Percentiles rank a stretch among this genome's conserved stretches.
These are phyloP conservation scores for Corythaixoides concolor DNA, from an alignment of 2,113 vertebrate species.

Conservation along the genomic window DNA sequence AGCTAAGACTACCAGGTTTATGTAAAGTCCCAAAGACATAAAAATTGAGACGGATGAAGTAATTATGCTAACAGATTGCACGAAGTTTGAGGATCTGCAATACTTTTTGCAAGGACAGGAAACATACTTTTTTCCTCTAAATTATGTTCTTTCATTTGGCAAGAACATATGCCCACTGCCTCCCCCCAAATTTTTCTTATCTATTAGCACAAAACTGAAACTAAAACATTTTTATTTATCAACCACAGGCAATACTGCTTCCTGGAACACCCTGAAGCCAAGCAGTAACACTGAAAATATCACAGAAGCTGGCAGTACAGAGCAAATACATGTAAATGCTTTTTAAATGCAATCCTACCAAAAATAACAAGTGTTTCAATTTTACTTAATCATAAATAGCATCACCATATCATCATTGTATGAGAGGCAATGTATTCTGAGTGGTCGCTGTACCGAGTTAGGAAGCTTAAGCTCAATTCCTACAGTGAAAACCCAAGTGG, in stretches of 20 bases:
- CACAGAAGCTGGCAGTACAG: neutral
- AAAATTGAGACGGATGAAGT: constrained; percentile 1
- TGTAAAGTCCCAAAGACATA: neutral
- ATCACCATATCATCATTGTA: neutral
- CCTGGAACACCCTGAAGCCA: neutral
- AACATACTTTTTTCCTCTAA: constrained; percentile 43
- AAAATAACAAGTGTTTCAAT: neutral
- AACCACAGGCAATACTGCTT: neutral
- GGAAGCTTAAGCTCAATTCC: neutral
- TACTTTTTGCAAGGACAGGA: constrained; percentile 34
- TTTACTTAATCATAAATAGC: neutral
- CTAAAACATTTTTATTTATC: neutral
- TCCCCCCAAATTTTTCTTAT: neutral
- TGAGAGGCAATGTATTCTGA: neutral
- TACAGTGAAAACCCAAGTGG: neutral
- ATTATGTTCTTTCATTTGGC: constrained; percentile 48
- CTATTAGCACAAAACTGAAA: constrained; percentile 2
- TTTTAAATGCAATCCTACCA: neutral
- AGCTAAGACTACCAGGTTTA: neutral
- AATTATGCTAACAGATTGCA: constrained; percentile 46
- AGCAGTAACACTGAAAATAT: neutral
- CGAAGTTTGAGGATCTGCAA: constrained; percentile 4
- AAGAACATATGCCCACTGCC: constrained; percentile 47
- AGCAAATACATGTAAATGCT: neutral
- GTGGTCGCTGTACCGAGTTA: neutral